Base-by-base conservation (phyloP, 2,113 vertebrate genomes). In the Pterocles orientalis region DNA sequence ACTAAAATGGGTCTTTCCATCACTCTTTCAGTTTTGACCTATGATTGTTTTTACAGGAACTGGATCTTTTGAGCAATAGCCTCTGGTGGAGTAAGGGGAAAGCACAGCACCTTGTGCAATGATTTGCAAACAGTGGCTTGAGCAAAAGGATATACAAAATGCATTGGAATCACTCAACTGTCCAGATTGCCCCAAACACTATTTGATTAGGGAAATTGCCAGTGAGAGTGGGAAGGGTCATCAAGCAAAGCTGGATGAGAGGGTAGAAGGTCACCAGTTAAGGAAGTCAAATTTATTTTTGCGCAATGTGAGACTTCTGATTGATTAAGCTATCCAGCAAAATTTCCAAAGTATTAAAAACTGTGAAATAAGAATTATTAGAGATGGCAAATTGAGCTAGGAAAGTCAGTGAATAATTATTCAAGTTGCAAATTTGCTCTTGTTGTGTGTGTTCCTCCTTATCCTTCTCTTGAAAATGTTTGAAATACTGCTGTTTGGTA, bases 1-100 rank as follows among this genome's bases (percentile, higher is more conserved):
- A 54, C 88, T 93, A 69, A 96, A 97, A 97, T 94, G 96, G 92
- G 96, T 77, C 92, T 95, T 97, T 98, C 97, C 94, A 80, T 93
- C 95, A 80, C 56, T 90, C 90, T 64, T 53, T 94, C 89, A 58
- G 90, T 87, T 88, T 78, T 98, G 97, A 97, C 95, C 96, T 83
- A 57, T 70, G 93, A 77, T 91, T 98, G 97, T 98, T 98, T 98
- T 97, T 96, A 96, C 82, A 98, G 97, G 90, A 98, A 97, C 86
- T 86, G 90, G 88, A 98, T 98, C 95, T 97, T 95, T 95, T 83
- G 93, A 97, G 97, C 93, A 95, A 94, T 76, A 60, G 82, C 41
- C 90, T 94, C 90, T 97, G 86, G 94, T 90, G 72, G 56, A 91
- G 76, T 24, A 48, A 94, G 82, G 76, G 92, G 73, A 77, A 96